Base-by-base conservation (phyloP, 2,113 vertebrate genomes). In the Ranitomeya imitator region DNA sequence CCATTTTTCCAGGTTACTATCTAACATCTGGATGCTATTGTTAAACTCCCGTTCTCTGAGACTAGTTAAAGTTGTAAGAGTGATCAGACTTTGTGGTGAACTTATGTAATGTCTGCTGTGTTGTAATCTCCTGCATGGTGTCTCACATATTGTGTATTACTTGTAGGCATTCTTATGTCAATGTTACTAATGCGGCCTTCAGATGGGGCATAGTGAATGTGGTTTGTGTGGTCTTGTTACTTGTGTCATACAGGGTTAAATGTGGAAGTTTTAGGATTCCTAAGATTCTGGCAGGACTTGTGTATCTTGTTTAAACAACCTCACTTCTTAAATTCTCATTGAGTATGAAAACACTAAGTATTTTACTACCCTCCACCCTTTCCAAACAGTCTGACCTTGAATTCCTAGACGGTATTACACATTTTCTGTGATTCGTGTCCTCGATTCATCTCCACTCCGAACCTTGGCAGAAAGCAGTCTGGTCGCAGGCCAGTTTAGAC, bases 381-480 rank as follows among this genome's bases (percentile, higher is more conserved):
- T 90, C 69, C 82, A 89, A 86, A 0, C 65, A 57, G 89, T 84
- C 89, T 61, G 76, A 89, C 91, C 73, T 90, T 88, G 52, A 87
- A 81, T 91, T 90, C 89, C 23, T 90, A 84, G 89, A 88, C 90
- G 90, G 89, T 88, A 77, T 67, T 87, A 74, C 65, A 73, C 82
- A 90, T 90, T 77, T 88, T 89, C 76, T 79, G 83, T 84, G 85
- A 90, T 87, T 84, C 31, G 57, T 93, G 89, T 90, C 90, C 89
- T 92, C 82, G 76, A 76, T 88, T 90, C 60, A 86, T 84, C 85
- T 89, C 85, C 18, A 86, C 57, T 21, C 18, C 60, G 83, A 65
- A 86, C 55, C 37, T 93, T 93, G 92, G 89, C 89, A 77, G 71
- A 89, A 14, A 21, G 60, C 37, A 83, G 52, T 37, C 85, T 91